phyloP scores from a whole-genome alignment of 2,113 vertebrate genomes.

The Hypocryptadius cinnamomeus region DNA sequence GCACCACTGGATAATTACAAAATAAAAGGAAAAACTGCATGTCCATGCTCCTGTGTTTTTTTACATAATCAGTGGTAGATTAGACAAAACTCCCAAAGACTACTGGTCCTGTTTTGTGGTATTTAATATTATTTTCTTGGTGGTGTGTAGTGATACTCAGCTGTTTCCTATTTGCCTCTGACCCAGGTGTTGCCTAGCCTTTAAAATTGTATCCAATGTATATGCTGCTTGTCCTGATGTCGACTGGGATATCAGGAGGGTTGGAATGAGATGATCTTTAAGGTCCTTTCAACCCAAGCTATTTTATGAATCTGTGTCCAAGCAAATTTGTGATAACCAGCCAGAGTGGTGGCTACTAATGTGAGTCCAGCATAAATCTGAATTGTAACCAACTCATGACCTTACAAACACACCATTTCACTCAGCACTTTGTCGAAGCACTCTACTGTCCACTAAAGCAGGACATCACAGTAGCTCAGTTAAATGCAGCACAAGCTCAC shows the following conservation, averaged over 20 bases:
- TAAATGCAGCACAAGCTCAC: not conserved
- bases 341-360: not conserved
- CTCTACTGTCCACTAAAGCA: not conserved
- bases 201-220: not conserved
- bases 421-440: not conserved
- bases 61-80: not conserved
- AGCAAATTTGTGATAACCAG: not conserved
- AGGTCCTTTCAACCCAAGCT: not conserved
- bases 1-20: not conserved
- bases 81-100: not conserved
- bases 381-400: not conserved
- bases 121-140: not conserved
- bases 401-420: not conserved
- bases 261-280: not conserved
- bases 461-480: not conserved
- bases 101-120: not conserved
- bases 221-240: not conserved
- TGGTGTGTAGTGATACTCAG: not conserved
- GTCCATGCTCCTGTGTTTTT: not conserved
- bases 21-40: not conserved
- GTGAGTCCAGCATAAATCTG: not conserved
- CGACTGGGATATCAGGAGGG: accelerated
- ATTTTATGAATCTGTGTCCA: not conserved
- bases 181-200: not conserved
- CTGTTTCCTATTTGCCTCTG: not conserved